These are phyloP conservation scores for Pterostichus niger DNA, from an alignment of 2,888 invertebrate species.

Conservation along the genomic window DNA sequence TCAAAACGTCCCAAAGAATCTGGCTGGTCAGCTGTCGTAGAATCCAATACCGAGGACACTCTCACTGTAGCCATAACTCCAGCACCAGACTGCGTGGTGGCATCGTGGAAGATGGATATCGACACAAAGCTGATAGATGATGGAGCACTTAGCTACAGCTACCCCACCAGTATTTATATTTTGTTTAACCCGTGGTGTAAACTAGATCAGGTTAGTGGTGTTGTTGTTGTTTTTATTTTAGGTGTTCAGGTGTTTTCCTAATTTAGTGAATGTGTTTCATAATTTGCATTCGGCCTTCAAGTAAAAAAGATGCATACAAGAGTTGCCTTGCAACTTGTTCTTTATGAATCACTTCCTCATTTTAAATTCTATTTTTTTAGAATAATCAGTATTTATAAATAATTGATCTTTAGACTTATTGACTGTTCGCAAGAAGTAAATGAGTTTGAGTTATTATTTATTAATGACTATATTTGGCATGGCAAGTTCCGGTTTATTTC, in stretches of 20 bases:
- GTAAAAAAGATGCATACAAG: neutral
- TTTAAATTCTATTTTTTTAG: neutral
- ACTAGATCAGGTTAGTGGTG: slow-evolving; percentile 82
- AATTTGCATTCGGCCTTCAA: slow-evolving; percentile 25
- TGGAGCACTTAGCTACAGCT: slow-evolving; percentile 87
- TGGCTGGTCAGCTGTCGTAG: slow-evolving; percentile 87
- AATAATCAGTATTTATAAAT: neutral
- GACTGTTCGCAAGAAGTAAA: neutral
- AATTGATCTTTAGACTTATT: neutral
- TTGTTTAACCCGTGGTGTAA: slow-evolving; percentile 95
- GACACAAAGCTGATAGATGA: slow-evolving; percentile 87
- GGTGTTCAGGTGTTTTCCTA: slow-evolving; percentile 10
- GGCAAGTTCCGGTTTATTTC: too few species aligned
- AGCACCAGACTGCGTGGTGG: slow-evolving; percentile 86
- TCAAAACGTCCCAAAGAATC: slow-evolving; percentile 82
- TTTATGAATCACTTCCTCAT: slow-evolving; percentile 6
- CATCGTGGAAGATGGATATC: slow-evolving; percentile 91
- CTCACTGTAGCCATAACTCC: slow-evolving; percentile 84
- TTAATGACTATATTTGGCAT: neutral
- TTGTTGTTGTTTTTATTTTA: slow-evolving; percentile 71
- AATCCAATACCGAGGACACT: slow-evolving; percentile 82
- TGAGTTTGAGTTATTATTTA: neutral
- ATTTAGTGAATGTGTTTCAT: neutral
- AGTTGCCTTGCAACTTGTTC: neutral
- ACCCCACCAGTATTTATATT: slow-evolving; percentile 88